phyloP scores from a whole-genome alignment of 2,888 invertebrate genomes.

The Blera fallax region DNA sequence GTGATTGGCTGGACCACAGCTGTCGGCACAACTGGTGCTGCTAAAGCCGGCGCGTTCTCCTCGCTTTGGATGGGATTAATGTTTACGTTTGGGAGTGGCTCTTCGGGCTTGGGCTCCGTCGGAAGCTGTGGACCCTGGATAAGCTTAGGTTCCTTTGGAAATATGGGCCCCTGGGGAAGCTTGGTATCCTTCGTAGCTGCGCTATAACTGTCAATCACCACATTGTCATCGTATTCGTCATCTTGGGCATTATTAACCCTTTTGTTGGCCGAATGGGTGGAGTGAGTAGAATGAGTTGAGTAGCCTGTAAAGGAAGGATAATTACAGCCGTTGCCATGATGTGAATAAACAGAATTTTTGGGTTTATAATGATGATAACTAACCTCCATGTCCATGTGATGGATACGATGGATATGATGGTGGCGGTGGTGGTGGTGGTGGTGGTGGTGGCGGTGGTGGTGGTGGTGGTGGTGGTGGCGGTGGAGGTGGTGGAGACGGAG shows the following conservation, averaged over 20 bases:
- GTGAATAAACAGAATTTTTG: not conserved
- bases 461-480: conserved; percentile 9
- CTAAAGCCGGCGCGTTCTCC: not conserved
- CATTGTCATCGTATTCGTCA: not conserved
- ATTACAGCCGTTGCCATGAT: not conserved
- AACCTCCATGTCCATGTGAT: not conserved
- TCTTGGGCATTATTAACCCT: no score
- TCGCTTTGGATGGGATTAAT: not conserved
- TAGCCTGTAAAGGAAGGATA: not conserved
- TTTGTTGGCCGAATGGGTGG: not conserved
- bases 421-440: not conserved
- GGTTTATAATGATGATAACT: not conserved
- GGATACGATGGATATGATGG: conserved; percentile 1
- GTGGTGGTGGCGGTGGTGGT: not conserved
- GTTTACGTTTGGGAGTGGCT: not conserved
- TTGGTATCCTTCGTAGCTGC: not conserved
- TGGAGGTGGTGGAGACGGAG: not conserved
- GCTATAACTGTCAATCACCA: not conserved
- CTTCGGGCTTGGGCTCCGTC: no score
- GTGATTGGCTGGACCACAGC: not conserved
- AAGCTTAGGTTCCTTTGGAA: no score
- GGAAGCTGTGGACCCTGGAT: no score
- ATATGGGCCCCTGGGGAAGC: no score
- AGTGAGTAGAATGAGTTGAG: not conserved
- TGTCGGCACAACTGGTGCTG: no score